Conservation (phyloP, 1,140 invertebrate species). For the Drosophila erecta region DNA sequence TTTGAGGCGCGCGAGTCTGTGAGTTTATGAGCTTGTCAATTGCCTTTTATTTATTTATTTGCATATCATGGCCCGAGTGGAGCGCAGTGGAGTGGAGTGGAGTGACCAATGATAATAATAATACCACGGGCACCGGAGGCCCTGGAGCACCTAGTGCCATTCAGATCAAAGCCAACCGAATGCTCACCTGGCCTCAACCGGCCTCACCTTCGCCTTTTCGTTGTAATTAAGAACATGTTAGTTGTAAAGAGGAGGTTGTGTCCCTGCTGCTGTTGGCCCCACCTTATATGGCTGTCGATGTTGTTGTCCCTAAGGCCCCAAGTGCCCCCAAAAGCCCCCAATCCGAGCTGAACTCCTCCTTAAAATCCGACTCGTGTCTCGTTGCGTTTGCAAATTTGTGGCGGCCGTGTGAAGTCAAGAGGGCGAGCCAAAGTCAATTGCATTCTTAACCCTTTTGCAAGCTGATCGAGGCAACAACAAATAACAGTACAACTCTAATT, state of each 20-base stretch:
- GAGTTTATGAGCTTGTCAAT: slow-evolving; percentile 83
- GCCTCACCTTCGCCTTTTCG: slow-evolving; percentile 77
- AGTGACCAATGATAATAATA: slow-evolving; percentile 66
- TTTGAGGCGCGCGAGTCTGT: slow-evolving; percentile 64
- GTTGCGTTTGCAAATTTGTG: slow-evolving; percentile 79
- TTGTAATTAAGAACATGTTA: slow-evolving; percentile 83
- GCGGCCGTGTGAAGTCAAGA: slow-evolving; percentile 71
- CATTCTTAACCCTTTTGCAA: slow-evolving; percentile 77
- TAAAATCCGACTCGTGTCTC: slow-evolving; percentile 59
- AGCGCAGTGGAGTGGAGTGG: not conserved
- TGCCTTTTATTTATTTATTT: slow-evolving; percentile 77
- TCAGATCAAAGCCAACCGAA: slow-evolving; percentile 73
- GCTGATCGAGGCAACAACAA: slow-evolving; percentile 71
- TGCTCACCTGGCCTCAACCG: slow-evolving; percentile 35
- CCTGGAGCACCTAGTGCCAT: slow-evolving; percentile 8
- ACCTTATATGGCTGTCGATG: slow-evolving; percentile 21
- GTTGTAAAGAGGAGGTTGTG: slow-evolving; percentile 81
- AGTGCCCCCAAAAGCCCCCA: slow-evolving; percentile 32
- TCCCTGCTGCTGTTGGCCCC: slow-evolving; percentile 58
- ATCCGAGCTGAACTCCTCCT: slow-evolving; percentile 5
- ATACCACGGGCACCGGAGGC: slow-evolving; percentile 14
- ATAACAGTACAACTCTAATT: slow-evolving; percentile 83
- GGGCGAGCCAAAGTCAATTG: slow-evolving; percentile 82
- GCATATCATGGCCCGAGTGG: slow-evolving; percentile 59
- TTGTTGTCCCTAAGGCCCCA: slow-evolving; percentile 3